Percentiles rank a stretch among this genome's conserved stretches.
Evolutionary conservation across 2,113 vertebrate species (phyloP).

Genomic region (Carettochelys insculpta): DNA sequence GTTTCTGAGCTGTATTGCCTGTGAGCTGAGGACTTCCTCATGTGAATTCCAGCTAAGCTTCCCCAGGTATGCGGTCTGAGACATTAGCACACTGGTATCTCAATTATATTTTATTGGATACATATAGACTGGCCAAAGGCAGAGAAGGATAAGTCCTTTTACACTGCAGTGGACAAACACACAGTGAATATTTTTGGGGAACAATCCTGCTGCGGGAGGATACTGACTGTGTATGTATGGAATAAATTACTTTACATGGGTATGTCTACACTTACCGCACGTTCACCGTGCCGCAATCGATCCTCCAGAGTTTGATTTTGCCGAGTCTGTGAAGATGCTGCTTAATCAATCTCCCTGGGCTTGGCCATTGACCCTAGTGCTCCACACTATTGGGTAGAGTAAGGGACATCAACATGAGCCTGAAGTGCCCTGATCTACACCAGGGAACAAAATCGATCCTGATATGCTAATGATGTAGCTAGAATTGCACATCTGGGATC

Average conservation of each 20-base stretch:
- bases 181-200: background rate
- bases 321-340: no score
- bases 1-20: background rate
- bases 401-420: no score
- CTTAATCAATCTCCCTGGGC: no score
- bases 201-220: background rate
- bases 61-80: background rate
- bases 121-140: background rate
- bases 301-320: no score
- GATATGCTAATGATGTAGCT: no score
- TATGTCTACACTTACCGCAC: no score
- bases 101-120: background rate
- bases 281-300: no score
- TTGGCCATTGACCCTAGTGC: no score
- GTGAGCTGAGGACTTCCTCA: background rate
- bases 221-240: background rate
- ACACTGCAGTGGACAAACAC: background rate
- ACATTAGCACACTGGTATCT: rapidly evolving
- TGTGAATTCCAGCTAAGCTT: background rate
- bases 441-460: no score
- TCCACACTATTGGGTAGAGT: no score
- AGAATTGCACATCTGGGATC: no score
- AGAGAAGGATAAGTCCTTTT: background rate
- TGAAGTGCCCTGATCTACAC: no score
- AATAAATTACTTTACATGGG: background rate